These are phyloP conservation scores for Tenthredo livida DNA, from an alignment of 2,888 invertebrate genomes.

Conservation along the genomic window DNA sequence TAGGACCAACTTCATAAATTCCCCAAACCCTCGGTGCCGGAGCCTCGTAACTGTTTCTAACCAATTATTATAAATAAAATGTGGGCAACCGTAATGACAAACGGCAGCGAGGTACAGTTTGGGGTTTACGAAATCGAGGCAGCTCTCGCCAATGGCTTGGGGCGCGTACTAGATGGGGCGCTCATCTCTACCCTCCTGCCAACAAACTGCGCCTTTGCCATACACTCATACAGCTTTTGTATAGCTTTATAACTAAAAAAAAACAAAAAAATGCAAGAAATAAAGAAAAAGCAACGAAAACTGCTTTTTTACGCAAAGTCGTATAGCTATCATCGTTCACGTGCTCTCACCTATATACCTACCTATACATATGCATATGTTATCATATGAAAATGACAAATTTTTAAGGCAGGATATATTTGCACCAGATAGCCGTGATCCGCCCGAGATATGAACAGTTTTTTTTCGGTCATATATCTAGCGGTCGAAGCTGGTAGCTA, in stretches of 20 bases:
- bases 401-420: conserved; percentile 13
- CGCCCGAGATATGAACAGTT: background rate
- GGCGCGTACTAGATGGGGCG: background rate
- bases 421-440: background rate
- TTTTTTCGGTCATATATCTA: background rate
- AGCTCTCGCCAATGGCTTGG: conserved; percentile 32
- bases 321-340: background rate
- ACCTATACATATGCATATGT: background rate
- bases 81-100: conserved; percentile 74
- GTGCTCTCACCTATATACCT: background rate
- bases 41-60: conserved; percentile 75
- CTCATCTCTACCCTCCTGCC: conserved; percentile 10
- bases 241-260: background rate
- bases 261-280: background rate
- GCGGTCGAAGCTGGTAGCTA: conserved; percentile 10
- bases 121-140: conserved; percentile 20
- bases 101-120: conserved; percentile 64
- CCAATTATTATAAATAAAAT: conserved; percentile 77
- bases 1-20: conserved; percentile 73
- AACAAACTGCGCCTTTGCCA: conserved; percentile 15
- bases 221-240: conserved; percentile 17
- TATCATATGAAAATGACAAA: conserved; percentile 24
- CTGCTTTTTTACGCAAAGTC: background rate
- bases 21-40: conserved; percentile 62
- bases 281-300: background rate